phyloP scores from a whole-genome alignment of 2,797 vertebrate genomes.

The Parauchenoglanis punctatus region DNA sequence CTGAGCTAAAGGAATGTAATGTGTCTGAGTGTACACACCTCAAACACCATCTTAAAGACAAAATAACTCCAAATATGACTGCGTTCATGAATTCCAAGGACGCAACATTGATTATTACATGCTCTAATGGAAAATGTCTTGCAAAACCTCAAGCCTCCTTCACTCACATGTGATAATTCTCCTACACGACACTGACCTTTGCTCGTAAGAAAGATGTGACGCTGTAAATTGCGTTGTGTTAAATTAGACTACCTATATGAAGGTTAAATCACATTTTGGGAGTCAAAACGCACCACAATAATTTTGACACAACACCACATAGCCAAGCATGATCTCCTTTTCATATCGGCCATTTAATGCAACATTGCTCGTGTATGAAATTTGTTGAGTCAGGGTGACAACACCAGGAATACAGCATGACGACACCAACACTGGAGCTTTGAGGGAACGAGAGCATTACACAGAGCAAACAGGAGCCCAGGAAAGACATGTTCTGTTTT shows the following conservation, averaged over 20 bases:
- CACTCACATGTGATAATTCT: neutral
- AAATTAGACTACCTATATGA: slow-evolving; percentile 8
- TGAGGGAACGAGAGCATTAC: slow-evolving; percentile 38
- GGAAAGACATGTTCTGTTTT: slow-evolving; percentile 76
- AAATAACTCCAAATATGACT: slow-evolving; percentile 41
- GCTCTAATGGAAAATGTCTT: slow-evolving; percentile 37
- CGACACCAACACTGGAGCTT: slow-evolving; percentile 52
- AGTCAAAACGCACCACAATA: slow-evolving; percentile 54
- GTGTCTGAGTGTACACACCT: slow-evolving; percentile 46
- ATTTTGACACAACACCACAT: slow-evolving; percentile 17
- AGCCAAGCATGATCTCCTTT: slow-evolving; percentile 14
- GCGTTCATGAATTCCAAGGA: slow-evolving; percentile 36
- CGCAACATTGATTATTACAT: slow-evolving; percentile 48
- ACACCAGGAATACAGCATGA: slow-evolving; percentile 48
- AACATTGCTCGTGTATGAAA: neutral
- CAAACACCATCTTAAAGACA: slow-evolving; percentile 52
- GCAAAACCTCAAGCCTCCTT: neutral
- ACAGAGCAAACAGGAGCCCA: slow-evolving; percentile 62
- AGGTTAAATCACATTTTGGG: slow-evolving; percentile 17
- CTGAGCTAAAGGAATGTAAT: slow-evolving; percentile 56
- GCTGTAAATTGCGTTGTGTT: neutral
- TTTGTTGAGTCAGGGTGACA: slow-evolving; percentile 42
- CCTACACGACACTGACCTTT: neutral
- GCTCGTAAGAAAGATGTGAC: neutral
- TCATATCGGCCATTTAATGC: slow-evolving; percentile 4